Base-by-base conservation (phyloP, 1,140 invertebrate genomes). In the Druon quercuslanigerum region DNA sequence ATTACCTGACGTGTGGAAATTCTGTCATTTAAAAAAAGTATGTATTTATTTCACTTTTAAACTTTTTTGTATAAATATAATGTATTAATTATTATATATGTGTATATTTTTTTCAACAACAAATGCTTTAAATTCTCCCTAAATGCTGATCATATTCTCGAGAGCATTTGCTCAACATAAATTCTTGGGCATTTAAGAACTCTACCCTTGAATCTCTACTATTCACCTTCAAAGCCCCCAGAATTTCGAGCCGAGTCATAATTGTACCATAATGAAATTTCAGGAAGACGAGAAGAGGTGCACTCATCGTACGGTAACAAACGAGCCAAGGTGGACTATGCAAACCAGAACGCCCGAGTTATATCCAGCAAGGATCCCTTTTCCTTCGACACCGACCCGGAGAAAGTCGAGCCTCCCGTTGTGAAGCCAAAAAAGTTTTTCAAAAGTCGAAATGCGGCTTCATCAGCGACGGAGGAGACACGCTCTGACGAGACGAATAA, bases 391-490 rank as follows among this genome's bases (percentile, higher is more conserved):
- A 82, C 87, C 6, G 88, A 46, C 40, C 40, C 87, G 66, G 84
- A 90, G 16, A 90, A 91, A 78, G 77, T 85, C 40, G 87, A 86
- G 46, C 20, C 83, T n/a, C 85, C 85, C 0, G 81, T 81, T 20
- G 79, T 40, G 73, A 96, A 96, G 87, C 96, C 96, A 60, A 96
- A 96, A 84, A 98, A 98, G 86, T 97, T 97, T 91, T 97, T 97
- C 87, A 98, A 98, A 87, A 97, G 96, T 85, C 93, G 96, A 50
- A 96, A 96, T 89, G 91, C 93, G 3, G 94, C 94, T 66, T 88
- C 92, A 16, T 40, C 60, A 40, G 86, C 79, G 8, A 51, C 81
- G n/a, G 87, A 81, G 20, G 93, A 92, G 82, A 76, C 90, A 19
- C 90, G 89, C 54, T 84, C 90, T 25, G 91, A 94, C 89, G 88